Conservation (phyloP, 2,113 vertebrate genomes). For the Tonatia bakeri region DNA sequence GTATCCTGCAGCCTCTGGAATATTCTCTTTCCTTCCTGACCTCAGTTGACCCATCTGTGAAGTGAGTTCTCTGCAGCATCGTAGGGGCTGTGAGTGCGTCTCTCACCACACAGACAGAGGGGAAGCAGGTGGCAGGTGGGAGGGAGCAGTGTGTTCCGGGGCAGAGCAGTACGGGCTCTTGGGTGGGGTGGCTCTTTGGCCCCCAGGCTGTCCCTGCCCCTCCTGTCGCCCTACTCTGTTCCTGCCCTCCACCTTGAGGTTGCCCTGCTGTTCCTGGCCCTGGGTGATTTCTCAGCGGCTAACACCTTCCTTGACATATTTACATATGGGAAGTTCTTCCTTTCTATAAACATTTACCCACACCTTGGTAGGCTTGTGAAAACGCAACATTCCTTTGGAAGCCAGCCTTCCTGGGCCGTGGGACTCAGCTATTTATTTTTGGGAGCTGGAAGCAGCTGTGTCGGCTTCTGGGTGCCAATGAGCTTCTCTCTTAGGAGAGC, state of each 20-base stretch:
- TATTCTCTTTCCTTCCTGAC: not conserved
- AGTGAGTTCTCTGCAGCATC: not conserved
- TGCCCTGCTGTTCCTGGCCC: slow-evolving; percentile 34
- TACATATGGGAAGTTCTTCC: slow-evolving; percentile 63
- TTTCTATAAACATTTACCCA: slow-evolving; percentile 76
- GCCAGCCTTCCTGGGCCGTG: not conserved
- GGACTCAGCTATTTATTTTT: slow-evolving; percentile 7
- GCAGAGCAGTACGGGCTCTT: not conserved
- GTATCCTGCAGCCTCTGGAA: fast-evolving
- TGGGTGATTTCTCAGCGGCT: slow-evolving; percentile 1
- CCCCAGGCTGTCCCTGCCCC: not conserved
- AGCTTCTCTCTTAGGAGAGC: not conserved
- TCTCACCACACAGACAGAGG: not conserved
- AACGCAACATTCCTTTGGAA: slow-evolving; percentile 56
- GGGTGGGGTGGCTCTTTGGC: fast-evolving
- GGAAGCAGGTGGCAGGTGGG: not conserved
- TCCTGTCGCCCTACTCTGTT: not conserved
- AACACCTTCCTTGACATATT: not conserved
- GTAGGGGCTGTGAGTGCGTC: not conserved
- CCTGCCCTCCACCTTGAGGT: not conserved
- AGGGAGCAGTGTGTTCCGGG: not conserved
- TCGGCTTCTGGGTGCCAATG: not conserved
- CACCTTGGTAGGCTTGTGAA: slow-evolving; percentile 69
- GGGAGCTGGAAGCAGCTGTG: not conserved
- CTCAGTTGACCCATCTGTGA: not conserved